Evolutionary conservation across 2,113 vertebrate genomes (phyloP).

Genomic region (Aldabrachelys gigantea): DNA sequence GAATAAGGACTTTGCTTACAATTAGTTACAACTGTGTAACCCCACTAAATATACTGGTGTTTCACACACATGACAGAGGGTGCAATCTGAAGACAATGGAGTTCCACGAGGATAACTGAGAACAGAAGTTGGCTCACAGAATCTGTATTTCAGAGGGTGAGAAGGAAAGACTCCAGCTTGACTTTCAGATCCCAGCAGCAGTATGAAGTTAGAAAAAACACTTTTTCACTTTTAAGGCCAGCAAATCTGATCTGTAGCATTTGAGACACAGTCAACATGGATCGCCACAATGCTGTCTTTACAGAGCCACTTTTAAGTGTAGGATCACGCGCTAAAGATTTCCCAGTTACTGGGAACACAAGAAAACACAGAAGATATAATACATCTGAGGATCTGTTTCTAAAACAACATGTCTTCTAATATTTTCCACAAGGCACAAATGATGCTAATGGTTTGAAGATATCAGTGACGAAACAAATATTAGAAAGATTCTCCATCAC

Average conservation of each 20-base stretch:
- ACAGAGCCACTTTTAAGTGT: background rate
- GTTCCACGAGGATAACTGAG: background rate
- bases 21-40: background rate
- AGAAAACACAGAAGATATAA: background rate
- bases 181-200: background rate
- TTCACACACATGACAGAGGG: background rate
- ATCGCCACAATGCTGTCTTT: background rate
- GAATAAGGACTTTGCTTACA: background rate
- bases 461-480: background rate
- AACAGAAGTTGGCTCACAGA: background rate
- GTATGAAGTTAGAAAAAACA: background rate
- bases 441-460: background rate
- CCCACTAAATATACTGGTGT: background rate
- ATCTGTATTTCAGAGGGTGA: background rate
- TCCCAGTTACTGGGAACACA: background rate
- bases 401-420: background rate
- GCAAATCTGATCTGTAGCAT: background rate
- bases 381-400: background rate
- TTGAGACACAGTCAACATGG: background rate
- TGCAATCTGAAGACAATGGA: background rate
- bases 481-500: background rate
- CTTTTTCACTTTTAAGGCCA: background rate
- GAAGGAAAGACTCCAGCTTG: background rate
- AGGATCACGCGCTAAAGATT: background rate
- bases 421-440: background rate